Conservation (phyloP, 2,113 vertebrate species). For the Gnathonemus echidnorhynchus region DNA sequence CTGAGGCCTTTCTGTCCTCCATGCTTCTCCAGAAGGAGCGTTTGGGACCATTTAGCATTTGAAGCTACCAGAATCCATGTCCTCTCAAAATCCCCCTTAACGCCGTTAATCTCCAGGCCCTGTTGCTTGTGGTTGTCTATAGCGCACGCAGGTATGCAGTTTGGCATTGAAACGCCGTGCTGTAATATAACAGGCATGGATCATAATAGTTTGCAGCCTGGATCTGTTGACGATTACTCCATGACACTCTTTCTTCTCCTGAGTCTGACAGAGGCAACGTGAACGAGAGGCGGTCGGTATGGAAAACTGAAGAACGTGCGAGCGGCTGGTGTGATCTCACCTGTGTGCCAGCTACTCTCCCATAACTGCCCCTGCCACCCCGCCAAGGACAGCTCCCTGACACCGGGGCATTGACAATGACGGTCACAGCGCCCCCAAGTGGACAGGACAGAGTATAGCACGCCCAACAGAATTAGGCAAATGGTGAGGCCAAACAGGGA, state of each 20-base stretch:
- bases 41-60: background rate
- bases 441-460: background rate
- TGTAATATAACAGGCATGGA: background rate
- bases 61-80: background rate
- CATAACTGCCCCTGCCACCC: background rate
- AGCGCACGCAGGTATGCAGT: slow-evolving; percentile 1
- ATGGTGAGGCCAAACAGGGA: background rate
- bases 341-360: background rate
- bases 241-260: background rate
- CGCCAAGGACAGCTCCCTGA: background rate
- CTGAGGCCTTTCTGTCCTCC: background rate
- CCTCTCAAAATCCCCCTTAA: background rate
- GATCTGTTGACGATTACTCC: background rate
- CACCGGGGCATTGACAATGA: background rate
- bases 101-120: background rate
- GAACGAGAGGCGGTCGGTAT: background rate
- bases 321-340: background rate
- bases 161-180: background rate
- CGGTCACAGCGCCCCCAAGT: background rate
- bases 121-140: background rate
- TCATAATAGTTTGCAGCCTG: background rate
- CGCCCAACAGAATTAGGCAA: background rate
- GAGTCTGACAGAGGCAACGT: background rate
- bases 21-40: background rate
- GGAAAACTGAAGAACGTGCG: background rate